Percentiles rank a stretch among this genome's conserved stretches.
Conservation (phyloP, 2,888 invertebrate genomes). For the Lycocerus yunnanus region DNA sequence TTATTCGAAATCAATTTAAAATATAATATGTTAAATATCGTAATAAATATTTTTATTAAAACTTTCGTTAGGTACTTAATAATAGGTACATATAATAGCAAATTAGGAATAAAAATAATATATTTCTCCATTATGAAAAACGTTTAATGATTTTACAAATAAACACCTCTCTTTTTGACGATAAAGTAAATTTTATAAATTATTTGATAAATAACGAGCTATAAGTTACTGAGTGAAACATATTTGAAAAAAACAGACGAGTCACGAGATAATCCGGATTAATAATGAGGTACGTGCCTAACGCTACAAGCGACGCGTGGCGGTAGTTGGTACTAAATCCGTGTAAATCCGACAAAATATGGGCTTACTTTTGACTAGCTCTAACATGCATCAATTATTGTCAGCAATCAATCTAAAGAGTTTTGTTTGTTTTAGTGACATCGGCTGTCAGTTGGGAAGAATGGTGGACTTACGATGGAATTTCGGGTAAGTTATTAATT, state of each 20-base stretch:
- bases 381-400: slow-evolving; percentile 50
- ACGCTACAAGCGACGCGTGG: slow-evolving; percentile 45
- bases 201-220: slow-evolving; percentile 33
- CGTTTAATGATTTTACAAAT: slow-evolving; percentile 13
- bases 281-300: slow-evolving; percentile 55
- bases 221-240: slow-evolving; percentile 30
- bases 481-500: slow-evolving; percentile 74
- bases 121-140: neutral
- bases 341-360: slow-evolving; percentile 51
- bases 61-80: neutral
- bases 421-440: slow-evolving; percentile 67
- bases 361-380: slow-evolving; percentile 44
- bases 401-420: slow-evolving; percentile 45
- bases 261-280: slow-evolving; percentile 54
- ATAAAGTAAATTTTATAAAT: slow-evolving; percentile 16
- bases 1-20: neutral
- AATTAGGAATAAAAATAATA: neutral
- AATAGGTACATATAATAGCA: too few relatives aligned
- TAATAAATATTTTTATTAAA: neutral
- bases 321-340: slow-evolving; percentile 46
- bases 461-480: slow-evolving; percentile 96
- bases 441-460: slow-evolving; percentile 88
- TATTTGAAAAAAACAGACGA: slow-evolving; percentile 45
- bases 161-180: slow-evolving; percentile 18
- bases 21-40: neutral